Percentiles rank a stretch among this genome's conserved stretches.
These are phyloP conservation scores for Bathybates hornii DNA, from an alignment of 2,113 vertebrate genomes.

Conservation along the genomic window DNA sequence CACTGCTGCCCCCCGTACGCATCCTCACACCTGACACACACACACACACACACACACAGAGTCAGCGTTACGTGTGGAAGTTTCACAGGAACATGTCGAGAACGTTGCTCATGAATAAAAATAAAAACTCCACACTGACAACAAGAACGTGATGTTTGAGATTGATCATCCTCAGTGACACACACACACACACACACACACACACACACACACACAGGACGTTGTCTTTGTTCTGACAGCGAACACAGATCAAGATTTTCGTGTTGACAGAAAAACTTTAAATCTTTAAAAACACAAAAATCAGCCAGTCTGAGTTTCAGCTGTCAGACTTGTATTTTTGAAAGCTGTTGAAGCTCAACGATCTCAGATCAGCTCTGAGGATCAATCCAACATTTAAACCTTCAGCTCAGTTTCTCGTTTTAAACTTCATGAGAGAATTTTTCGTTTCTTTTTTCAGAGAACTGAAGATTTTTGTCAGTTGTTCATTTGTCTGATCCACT, in stretches of 20 bases:
- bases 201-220: neutral
- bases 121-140: neutral
- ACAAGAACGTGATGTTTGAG: neutral
- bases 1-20: conserved; percentile 93
- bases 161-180: conserved; percentile 36
- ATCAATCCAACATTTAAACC: neutral
- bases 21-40: conserved; percentile 83
- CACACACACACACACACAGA: neutral
- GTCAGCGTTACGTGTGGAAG: neutral
- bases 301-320: neutral
- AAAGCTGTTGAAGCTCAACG: neutral
- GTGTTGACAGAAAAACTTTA: neutral
- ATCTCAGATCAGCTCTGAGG: neutral
- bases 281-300: neutral
- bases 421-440: neutral
- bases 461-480: neutral
- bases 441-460: neutral
- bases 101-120: neutral
- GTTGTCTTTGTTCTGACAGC: neutral
- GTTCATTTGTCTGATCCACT: neutral
- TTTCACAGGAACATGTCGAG: neutral
- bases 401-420: neutral
- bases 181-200: conserved; percentile 57
- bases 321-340: neutral
- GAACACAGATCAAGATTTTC: neutral